These are phyloP conservation scores for Drosophila anomelani DNA, from an alignment of 2,888 invertebrate species.

Conservation along the genomic window DNA sequence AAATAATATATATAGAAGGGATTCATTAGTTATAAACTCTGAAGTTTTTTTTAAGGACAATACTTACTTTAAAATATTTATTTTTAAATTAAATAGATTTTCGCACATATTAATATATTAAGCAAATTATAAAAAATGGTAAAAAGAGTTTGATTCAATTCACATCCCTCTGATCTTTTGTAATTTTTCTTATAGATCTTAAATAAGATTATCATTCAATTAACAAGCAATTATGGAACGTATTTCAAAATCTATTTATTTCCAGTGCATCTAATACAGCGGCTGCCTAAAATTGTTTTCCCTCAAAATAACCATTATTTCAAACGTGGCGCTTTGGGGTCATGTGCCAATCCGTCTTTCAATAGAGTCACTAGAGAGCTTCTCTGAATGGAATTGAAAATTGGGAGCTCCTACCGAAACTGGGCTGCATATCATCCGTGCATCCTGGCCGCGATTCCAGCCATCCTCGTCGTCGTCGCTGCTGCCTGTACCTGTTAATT, in stretches of 20 bases:
- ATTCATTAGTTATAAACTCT: no score
- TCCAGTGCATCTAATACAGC: not conserved
- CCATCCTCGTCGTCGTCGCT: slow-evolving; percentile 15
- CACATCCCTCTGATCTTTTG: no score
- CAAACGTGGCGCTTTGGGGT: slow-evolving; percentile 30
- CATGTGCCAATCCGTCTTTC: slow-evolving; percentile 4
- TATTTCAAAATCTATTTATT: not conserved
- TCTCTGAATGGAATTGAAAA: slow-evolving; percentile 31
- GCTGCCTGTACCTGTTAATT: slow-evolving; percentile 76
- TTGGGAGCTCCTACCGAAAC: slow-evolving; percentile 28
- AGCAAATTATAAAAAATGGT: no score
- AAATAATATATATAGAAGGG: no score
- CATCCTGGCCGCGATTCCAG: slow-evolving; percentile 64
- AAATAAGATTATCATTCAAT: no score
- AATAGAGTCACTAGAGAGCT: not conserved
- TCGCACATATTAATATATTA: no score
- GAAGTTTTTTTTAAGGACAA: no score
- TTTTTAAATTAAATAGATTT: no score
- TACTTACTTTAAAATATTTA: no score
- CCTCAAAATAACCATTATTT: not conserved
- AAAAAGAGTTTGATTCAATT: no score
- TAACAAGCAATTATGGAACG: not conserved
- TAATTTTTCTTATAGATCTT: no score
- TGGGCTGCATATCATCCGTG: slow-evolving; percentile 50
- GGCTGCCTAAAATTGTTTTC: slow-evolving; percentile 4